Conservation (phyloP, 2,113 vertebrate species). For the Noturus placidus region DNA sequence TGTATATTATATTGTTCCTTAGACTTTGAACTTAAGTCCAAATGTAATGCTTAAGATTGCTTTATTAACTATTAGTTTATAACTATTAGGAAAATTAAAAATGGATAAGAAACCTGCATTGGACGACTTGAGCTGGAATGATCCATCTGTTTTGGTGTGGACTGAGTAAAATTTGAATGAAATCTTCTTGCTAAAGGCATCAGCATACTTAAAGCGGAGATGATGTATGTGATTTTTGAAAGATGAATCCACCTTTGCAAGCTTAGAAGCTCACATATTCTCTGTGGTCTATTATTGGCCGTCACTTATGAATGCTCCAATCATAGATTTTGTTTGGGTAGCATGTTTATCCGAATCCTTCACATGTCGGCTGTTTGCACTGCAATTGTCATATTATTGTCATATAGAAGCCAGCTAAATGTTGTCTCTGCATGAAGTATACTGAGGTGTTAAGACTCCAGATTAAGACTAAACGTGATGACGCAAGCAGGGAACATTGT, state of each 20-base stretch:
- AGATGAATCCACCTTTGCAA: neutral
- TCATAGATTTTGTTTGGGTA: neutral
- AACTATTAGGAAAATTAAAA: too few relatives aligned
- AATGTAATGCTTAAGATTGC: too few relatives aligned
- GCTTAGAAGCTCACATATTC: neutral
- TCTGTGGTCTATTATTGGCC: neutral
- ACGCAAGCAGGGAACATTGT: too few relatives aligned
- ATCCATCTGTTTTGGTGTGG: too few relatives aligned
- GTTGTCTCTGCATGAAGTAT: neutral
- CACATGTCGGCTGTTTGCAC: neutral
- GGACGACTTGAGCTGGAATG: too few relatives aligned
- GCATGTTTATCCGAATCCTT: neutral
- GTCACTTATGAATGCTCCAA: neutral
- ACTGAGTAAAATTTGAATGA: neutral
- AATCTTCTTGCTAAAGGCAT: neutral
- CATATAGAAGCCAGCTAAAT: neutral
- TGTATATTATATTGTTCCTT: too few relatives aligned
- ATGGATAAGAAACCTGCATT: too few relatives aligned
- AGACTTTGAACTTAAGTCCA: too few relatives aligned
- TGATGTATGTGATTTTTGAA: neutral
- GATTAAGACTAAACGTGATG: too few relatives aligned
- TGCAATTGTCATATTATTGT: neutral
- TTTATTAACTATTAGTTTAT: fast-evolving
- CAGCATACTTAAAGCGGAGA: neutral
- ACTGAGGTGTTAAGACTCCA: neutral